These are phyloP conservation scores for Daubentonia madagascariensis DNA, from an alignment of 2,113 vertebrate genomes.

Conservation along the genomic window DNA sequence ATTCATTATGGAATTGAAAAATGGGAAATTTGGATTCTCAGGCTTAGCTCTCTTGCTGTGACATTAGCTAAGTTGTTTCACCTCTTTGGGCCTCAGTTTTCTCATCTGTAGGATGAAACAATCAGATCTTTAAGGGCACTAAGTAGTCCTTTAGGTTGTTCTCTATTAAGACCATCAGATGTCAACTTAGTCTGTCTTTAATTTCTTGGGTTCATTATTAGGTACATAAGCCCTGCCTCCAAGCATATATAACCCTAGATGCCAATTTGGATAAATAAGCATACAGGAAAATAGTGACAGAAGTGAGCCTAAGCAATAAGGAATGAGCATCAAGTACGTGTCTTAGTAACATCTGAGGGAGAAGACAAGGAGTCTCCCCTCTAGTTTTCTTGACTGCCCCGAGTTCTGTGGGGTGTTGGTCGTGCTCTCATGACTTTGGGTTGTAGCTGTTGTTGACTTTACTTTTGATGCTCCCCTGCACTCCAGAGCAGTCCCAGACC, in stretches of 20 bases:
- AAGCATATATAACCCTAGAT: not conserved
- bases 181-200: not conserved
- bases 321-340: too few relatives aligned
- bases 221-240: not conserved
- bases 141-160: not conserved
- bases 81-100: not conserved
- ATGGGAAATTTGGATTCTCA: not conserved
- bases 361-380: not conserved
- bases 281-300: not conserved
- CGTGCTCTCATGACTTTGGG: not conserved
- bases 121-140: not conserved
- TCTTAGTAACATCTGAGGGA: not conserved
- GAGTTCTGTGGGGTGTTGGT: fast-evolving
- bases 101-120: not conserved
- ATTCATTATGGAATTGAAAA: not conserved
- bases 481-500: not conserved
- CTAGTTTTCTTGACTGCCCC: not conserved
- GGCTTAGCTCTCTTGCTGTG: not conserved
- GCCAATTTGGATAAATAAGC: not conserved
- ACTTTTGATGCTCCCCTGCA: too few relatives aligned
- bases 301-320: not conserved
- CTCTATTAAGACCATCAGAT: not conserved
- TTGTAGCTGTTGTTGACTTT: not conserved
- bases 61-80: not conserved
- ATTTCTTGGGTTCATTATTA: not conserved